Conservation (phyloP, 2,888 invertebrate genomes). For the Luperina nickerlii region DNA sequence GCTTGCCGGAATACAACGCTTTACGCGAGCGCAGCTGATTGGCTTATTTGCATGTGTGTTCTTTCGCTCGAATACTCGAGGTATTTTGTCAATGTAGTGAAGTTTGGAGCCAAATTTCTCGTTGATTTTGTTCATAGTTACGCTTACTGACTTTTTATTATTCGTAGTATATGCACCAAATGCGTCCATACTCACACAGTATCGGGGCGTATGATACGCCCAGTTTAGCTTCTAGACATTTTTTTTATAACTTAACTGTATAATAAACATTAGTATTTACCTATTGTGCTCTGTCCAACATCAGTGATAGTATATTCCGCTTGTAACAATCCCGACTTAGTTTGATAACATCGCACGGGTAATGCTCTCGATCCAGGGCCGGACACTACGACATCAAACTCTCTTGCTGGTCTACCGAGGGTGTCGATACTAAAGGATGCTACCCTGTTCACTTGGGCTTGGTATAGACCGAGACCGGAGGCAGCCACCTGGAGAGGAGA, state of each 20-base stretch:
- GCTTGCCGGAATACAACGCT: too few relatives aligned
- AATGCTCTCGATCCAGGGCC: conserved; percentile 95
- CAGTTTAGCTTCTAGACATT: neutral
- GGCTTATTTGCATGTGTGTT: too few relatives aligned
- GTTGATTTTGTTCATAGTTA: too few relatives aligned
- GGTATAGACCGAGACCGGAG: conserved; percentile 95
- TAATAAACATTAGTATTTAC: conserved; percentile 68
- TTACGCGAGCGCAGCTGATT: too few relatives aligned
- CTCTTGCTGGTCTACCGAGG: conserved; percentile 94
- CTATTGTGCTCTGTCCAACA: conserved; percentile 92
- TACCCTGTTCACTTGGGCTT: conserved; percentile 94
- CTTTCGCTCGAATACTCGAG: too few relatives aligned
- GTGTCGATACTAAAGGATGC: conserved; percentile 97
- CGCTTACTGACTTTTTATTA: too few relatives aligned
- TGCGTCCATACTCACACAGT: neutral
- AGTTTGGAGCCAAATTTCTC: too few relatives aligned
- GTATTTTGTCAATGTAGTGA: too few relatives aligned
- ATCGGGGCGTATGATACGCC: neutral
- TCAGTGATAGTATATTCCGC: conserved; percentile 97
- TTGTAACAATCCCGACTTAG: conserved; percentile 98
- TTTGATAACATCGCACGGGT: conserved; percentile 98
- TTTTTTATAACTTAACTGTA: neutral
- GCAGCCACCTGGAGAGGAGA: conserved; percentile 90
- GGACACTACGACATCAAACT: conserved; percentile 97
- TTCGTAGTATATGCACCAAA: neutral